These are phyloP conservation scores for Epizoanthus illoricatus DNA, from an alignment of 92 coral and sea anemone genomes.

Conservation along the genomic window DNA sequence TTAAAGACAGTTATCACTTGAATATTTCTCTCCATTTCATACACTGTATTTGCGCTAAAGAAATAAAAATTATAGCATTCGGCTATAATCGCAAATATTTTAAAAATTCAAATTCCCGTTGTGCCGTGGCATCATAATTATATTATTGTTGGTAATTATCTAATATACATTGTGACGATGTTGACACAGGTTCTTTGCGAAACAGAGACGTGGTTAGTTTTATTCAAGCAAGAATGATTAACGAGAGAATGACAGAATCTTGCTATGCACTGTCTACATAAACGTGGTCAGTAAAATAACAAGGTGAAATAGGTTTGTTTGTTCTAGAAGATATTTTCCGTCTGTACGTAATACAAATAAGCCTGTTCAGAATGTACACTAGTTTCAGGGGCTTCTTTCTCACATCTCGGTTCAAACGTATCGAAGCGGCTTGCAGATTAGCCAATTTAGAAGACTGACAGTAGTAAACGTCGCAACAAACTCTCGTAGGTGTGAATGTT, in stretches of 20 bases:
- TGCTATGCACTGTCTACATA: not conserved
- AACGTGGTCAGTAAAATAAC: conserved; percentile 15
- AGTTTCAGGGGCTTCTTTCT: not conserved
- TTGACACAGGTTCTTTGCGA: not conserved
- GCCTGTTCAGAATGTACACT: not conserved
- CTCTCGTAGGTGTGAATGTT: conserved; percentile 1
- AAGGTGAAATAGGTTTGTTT: conserved; percentile 12
- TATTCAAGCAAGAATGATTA: not conserved
- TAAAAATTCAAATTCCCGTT: no score
- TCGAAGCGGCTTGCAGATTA: conserved; percentile 4
- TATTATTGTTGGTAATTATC: not conserved
- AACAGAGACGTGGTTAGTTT: not conserved
- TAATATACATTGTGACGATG: not conserved
- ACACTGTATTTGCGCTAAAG: no score
- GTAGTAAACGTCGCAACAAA: conserved; percentile 20
- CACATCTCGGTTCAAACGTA: not conserved
- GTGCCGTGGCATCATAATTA: no score
- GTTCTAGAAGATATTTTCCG: conserved; percentile 1
- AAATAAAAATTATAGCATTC: no score
- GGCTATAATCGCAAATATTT: no score
- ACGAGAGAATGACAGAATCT: conserved; percentile 2
- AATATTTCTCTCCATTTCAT: no score
- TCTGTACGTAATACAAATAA: conserved; percentile 2
- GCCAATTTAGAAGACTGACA: conserved; percentile 28
- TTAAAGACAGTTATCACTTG: no score